Conservation (phyloP, 2,888 invertebrate genomes). For the Callosobruchus maculatus region DNA sequence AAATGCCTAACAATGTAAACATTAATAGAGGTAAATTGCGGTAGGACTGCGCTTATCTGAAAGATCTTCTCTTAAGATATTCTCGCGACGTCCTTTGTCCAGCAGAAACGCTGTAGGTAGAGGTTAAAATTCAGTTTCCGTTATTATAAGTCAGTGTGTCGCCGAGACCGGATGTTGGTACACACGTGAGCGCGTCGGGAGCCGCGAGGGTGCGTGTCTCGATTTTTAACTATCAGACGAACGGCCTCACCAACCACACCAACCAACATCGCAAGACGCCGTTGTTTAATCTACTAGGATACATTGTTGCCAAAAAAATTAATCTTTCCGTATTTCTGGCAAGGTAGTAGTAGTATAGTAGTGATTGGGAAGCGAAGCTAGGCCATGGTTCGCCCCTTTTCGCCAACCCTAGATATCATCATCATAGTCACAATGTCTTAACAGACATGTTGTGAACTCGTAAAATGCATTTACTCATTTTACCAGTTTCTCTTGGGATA, state of each 20-base stretch:
- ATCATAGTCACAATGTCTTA: no score
- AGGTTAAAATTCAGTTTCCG: slow-evolving; percentile 35
- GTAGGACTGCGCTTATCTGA: neutral
- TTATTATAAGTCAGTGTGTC: slow-evolving; percentile 50
- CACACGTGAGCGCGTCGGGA: slow-evolving; percentile 36
- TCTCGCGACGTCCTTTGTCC: neutral
- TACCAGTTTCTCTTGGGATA: no score
- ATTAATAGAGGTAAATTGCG: neutral
- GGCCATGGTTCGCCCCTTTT: no score
- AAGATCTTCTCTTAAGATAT: neutral
- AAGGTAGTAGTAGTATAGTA: no score
- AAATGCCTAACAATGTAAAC: no score
- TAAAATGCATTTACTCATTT: no score
- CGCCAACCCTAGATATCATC: no score
- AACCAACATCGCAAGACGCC: neutral
- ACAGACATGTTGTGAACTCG: no score
- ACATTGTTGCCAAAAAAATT: neutral
- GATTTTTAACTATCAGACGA: slow-evolving; percentile 20
- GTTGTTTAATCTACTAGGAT: neutral
- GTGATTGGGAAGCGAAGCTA: no score
- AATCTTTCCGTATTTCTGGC: no score
- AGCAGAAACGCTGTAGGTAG: slow-evolving; percentile 22
- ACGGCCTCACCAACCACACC: neutral
- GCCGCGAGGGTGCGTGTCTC: slow-evolving; percentile 44
- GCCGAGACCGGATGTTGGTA: slow-evolving; percentile 41